Conservation (phyloP, 30 jellyfish, hydroid and myxozoan genomes). For the Aurelia aurita complex sp. Pacific region DNA sequence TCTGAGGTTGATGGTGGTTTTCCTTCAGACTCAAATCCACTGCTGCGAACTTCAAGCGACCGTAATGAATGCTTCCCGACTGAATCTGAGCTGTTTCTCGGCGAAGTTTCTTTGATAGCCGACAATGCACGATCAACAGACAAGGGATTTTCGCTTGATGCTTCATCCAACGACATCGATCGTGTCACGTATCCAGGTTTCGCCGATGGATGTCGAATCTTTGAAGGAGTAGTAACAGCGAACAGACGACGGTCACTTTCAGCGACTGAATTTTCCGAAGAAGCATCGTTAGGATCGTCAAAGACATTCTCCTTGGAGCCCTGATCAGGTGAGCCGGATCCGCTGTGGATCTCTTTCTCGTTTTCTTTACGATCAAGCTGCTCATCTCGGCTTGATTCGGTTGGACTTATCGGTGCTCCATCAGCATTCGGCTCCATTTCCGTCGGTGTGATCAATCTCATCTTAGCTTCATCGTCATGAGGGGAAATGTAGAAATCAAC, state of each 20-base stretch:
- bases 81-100: slow-evolving; percentile 49
- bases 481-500: slow-evolving; percentile 51
- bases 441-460: slow-evolving; percentile 42
- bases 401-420: slow-evolving; percentile 10
- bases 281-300: slow-evolving; percentile 83
- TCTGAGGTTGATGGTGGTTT: slow-evolving; percentile 88
- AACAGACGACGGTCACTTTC: slow-evolving; percentile 77
- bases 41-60: slow-evolving; percentile 60
- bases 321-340: slow-evolving; percentile 54
- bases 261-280: slow-evolving; percentile 88
- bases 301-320: slow-evolving; percentile 77
- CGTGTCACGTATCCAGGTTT: slow-evolving; percentile 55
- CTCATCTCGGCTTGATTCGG: slow-evolving; percentile 51
- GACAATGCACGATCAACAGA: slow-evolving; percentile 53
- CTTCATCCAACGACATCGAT: slow-evolving; percentile 20
- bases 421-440: slow-evolving; percentile 51
- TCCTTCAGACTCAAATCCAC: slow-evolving; percentile 95
- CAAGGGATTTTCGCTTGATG: slow-evolving; percentile 23
- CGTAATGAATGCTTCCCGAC: slow-evolving; percentile 67
- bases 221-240: slow-evolving; percentile 42
- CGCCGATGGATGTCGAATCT: slow-evolving; percentile 67
- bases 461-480: slow-evolving; percentile 64
- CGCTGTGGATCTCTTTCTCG: slow-evolving; percentile 45
- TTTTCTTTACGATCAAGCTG: slow-evolving; percentile 11
- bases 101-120: slow-evolving; percentile 52